Conservation (phyloP, 1,140 invertebrate genomes). For the Lethrus apterus region DNA sequence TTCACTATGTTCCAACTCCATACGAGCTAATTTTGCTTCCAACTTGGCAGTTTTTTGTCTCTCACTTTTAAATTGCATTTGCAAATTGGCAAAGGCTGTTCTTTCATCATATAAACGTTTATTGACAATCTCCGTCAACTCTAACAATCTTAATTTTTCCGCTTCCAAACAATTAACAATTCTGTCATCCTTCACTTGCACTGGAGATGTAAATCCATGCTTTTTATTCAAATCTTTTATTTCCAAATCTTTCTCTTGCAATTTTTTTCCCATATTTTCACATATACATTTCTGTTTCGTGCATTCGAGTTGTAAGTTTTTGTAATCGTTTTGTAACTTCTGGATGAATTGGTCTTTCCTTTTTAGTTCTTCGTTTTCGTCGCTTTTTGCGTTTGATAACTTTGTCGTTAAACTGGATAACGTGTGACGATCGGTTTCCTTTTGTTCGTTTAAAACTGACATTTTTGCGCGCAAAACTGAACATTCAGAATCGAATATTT, state of each 20-base stretch:
- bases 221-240: background rate
- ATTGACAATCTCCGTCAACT: constrained; percentile 45
- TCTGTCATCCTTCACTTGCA: background rate
- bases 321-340: constrained; percentile 21
- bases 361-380: constrained; percentile 18
- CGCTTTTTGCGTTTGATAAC: constrained; percentile 15
- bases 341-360: constrained; percentile 18
- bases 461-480: constrained; percentile 40
- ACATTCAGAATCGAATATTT: constrained; percentile 50
- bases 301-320: constrained; percentile 20
- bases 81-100: constrained; percentile 25
- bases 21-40: constrained; percentile 28
- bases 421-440: constrained; percentile 26
- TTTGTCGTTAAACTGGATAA: constrained; percentile 48
- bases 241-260: constrained; percentile 9
- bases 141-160: constrained; percentile 47
- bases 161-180: constrained; percentile 41
- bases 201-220: background rate
- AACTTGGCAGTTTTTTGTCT: constrained; percentile 31
- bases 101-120: constrained; percentile 48
- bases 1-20: constrained; percentile 26
- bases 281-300: constrained; percentile 15
- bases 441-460: constrained; percentile 14
- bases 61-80: constrained; percentile 26
- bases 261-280: constrained; percentile 28